Base-by-base conservation (phyloP, 1,140 invertebrate genomes). In the Drosophila simulans region DNA sequence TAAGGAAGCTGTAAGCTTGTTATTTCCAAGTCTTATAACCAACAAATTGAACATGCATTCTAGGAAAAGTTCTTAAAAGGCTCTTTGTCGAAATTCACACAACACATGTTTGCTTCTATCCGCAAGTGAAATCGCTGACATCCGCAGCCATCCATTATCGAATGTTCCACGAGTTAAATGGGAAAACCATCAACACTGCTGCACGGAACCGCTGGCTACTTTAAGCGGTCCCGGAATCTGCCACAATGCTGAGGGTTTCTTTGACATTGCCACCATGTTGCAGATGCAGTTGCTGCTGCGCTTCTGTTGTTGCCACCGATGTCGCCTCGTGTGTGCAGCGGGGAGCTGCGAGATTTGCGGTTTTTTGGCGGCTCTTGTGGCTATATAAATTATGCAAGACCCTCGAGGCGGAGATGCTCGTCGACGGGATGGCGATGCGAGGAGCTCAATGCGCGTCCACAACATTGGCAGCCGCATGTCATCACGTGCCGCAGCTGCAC, bases 391-490 rank as follows among this genome's bases (percentile, higher is more conserved):
- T 86, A 86, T 88, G 77, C 66, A 66, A 31, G 43, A 34, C 55
- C 57, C 53, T 73, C 51, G 51, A 52, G 64, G 55, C 31, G 60
- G 63, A 62, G 64, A 55, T 73, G 55, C 62, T 64, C 45, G 49
- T 45, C 27, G 27, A 15, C 27, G 48, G 48, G 34, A 27, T 62
- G 63, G 51, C 56, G 40, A 54, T 43, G 27, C 56, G 51, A 45
- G 58, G 59, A 31, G 78, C 53, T 45, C 56, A 68, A 58, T 45
- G 73, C 59, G 58, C 68, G 78, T 74, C 78, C 73, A 56, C 81
- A 81, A 68, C 83, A 78, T 88, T 88, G 82, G 62, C 83, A 79
- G 82, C 74, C 82, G 78, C 83, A 88, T 86, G 82, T 82, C 83
- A 86, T 88, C 88, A 82, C 83, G 79, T 88, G 82, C 73, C 62